Conservation (phyloP, 2,888 invertebrate genomes). For the Camptogramma bilineatum region DNA sequence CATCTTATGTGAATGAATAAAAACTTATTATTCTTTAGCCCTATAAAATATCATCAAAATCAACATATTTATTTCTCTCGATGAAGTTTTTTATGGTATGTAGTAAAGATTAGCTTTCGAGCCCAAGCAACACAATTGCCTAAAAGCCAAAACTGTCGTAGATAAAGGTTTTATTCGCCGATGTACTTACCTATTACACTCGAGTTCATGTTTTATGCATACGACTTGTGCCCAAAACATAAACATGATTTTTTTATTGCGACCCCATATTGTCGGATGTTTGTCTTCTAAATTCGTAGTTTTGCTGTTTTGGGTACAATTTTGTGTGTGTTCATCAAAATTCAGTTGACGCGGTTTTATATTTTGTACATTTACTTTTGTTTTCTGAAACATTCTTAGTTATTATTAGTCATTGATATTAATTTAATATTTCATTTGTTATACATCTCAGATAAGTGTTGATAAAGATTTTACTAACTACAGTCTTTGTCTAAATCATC, state of each 20-base stretch:
- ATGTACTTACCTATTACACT: conserved; percentile 33
- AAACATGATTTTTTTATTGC: conserved; percentile 48
- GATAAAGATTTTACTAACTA: no score
- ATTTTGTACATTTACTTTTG: conserved; percentile 1
- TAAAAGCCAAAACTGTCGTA: conserved; percentile 22
- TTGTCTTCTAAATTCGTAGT: conserved; percentile 36
- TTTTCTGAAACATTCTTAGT: not conserved
- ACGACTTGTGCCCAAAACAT: conserved; percentile 41
- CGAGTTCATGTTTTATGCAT: conserved; percentile 41
- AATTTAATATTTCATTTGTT: no score
- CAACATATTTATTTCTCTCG: not conserved
- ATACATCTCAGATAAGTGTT: no score
- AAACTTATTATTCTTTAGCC: not conserved
- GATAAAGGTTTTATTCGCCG: conserved; percentile 30
- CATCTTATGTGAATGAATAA: not conserved
- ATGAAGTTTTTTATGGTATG: conserved; percentile 5
- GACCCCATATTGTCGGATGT: conserved; percentile 42
- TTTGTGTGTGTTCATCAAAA: conserved; percentile 18
- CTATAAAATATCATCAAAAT: not conserved
- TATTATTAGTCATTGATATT: no score
- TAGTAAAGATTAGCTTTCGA: conserved; percentile 12
- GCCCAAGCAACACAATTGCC: conserved; percentile 12
- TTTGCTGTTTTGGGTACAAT: conserved; percentile 26
- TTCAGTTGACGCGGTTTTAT: conserved; percentile 4
- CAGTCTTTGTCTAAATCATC: no score